Base-by-base conservation (phyloP, 2,888 invertebrate genomes). In the Tenthredo mesomela region DNA sequence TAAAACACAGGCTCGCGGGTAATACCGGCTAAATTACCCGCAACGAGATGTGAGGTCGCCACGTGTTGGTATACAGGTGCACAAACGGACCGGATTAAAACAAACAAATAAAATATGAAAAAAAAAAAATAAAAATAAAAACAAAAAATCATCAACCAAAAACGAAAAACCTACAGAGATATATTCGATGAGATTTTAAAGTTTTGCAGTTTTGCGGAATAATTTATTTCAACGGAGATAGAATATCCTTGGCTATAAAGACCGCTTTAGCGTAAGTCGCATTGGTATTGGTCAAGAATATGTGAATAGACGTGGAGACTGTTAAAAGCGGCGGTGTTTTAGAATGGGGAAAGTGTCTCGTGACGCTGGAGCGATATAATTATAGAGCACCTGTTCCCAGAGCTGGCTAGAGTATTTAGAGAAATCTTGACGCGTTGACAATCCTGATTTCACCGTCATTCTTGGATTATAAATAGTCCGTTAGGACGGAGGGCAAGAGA, bases 1-100 rank as follows among this genome's bases (percentile, higher is more conserved):
- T 91, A 91, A 91, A 90, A 91, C 89, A 89, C 89, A 89, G 88
- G 87, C 88, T 89, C 89, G 87, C 87, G 87, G 87, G 89, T 90
- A 89, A 90, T 89, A 87, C 88, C 87, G 87, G 88, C 87, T 89
- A 90, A 90, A 90, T 90, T 91, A 90, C 90, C 90, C 89, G 87
- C 88, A 88, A 89, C 89, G 88, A 88, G 89, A 86, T 88, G 88
- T 87, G 54, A 82, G 67, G 50, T 85, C 88, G 87, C 87, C 86
- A 85, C 85, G 85, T 87, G 87, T 86, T 78, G 58, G 78, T 78
- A 61, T 78, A 61, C 78, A 78, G 78, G 78, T 78, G 78, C 78
- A 58, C 43, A 40, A 25, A n/a, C n/a, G 25, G 12, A 21, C 40
- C n/a, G 71, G 43, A 43, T 73, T 43, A 73, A 73, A n/a, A 73